Evolutionary conservation across 2,888 invertebrate species (phyloP).

Genomic region (Ganaspis brasiliensis): DNA sequence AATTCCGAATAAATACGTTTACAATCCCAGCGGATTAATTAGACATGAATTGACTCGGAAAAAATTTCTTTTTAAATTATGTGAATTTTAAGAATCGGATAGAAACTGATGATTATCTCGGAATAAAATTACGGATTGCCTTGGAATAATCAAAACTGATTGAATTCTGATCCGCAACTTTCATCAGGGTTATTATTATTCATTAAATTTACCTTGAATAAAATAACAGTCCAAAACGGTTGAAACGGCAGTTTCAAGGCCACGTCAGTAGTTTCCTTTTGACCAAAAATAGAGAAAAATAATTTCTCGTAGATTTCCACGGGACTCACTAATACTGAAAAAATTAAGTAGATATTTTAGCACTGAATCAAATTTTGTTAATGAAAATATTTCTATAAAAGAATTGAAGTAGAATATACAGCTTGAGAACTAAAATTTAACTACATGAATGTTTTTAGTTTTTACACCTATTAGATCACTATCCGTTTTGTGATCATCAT

Average conservation of each 20-base stretch:
- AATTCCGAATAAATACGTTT: too few relatives aligned
- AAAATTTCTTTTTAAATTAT: too few relatives aligned
- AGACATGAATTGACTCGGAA: too few relatives aligned
- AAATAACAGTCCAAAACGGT: constrained; percentile 91
- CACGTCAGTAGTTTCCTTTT: constrained; percentile 89
- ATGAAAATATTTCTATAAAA: too few relatives aligned
- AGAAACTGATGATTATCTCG: too few relatives aligned
- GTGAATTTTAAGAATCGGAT: too few relatives aligned
- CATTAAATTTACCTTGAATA: constrained; percentile 92
- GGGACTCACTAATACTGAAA: constrained; percentile 94
- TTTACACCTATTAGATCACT: neutral
- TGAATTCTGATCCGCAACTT: too few relatives aligned
- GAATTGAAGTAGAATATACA: too few relatives aligned
- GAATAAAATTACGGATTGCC: too few relatives aligned
- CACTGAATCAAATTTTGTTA: neutral
- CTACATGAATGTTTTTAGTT: neutral
- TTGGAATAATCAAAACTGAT: too few relatives aligned
- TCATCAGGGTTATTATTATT: too few relatives aligned
- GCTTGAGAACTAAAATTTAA: neutral
- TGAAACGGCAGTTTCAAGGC: constrained; percentile 81
- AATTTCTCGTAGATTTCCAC: constrained; percentile 97
- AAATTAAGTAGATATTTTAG: constrained; percentile 40
- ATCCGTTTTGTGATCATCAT: neutral
- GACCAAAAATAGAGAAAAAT: constrained; percentile 99
- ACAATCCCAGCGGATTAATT: too few relatives aligned